These are phyloP conservation scores for Cassiopea xamachana DNA, from an alignment of 30 jellyfish, hydroid and myxozoan species.

Conservation along the genomic window DNA sequence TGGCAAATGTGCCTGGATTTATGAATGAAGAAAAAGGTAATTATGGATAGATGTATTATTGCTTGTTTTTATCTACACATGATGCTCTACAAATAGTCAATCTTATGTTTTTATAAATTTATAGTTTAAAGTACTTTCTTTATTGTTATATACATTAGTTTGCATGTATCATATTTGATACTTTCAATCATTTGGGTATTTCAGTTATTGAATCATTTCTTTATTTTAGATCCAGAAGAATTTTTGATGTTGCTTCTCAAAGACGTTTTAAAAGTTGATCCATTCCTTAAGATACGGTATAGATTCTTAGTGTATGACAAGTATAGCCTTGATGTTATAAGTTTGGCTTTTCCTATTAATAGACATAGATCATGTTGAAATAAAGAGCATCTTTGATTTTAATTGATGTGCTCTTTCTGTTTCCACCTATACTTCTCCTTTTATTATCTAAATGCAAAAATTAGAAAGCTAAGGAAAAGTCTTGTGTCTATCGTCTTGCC, in stretches of 20 bases:
- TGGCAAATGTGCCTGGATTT: constrained; percentile 88
- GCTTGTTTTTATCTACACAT: not conserved
- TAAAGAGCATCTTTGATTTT: no score
- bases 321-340: not conserved
- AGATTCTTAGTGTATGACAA: not conserved
- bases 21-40: constrained; percentile 91
- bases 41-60: not conserved
- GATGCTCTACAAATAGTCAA: no score
- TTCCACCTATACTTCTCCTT: no score
- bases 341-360: not conserved
- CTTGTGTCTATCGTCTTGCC: not conserved
- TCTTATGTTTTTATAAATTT: no score
- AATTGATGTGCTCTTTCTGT: no score
- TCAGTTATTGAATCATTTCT: not conserved
- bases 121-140: no score
- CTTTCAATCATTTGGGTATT: not conserved
- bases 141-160: no score
- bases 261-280: constrained; percentile 91
- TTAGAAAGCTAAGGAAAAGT: no score
- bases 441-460: no score
- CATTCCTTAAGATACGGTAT: constrained; percentile 85
- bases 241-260: constrained; percentile 77
- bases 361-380: no score
- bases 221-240: constrained; percentile 91
- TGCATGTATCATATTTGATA: not conserved